Conservation (phyloP, 2,113 vertebrate genomes). For the Xerus inauris region DNA sequence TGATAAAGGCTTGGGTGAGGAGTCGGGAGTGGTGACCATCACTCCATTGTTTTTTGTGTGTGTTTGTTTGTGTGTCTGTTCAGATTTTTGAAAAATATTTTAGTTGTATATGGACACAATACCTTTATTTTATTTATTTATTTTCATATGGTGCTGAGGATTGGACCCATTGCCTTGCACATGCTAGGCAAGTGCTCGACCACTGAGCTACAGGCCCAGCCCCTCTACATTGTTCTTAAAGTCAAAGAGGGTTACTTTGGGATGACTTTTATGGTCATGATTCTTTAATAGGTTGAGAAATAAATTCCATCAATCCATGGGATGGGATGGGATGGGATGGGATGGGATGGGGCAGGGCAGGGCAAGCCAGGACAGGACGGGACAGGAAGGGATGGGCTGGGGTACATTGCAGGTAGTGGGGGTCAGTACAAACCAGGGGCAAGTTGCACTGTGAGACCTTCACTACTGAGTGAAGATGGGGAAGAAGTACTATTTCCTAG, state of each 20-base stretch:
- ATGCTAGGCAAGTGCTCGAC: no score
- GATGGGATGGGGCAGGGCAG: no score
- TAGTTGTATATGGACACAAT: no score
- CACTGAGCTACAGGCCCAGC: no score
- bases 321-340: background rate
- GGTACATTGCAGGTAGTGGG: rapidly evolving
- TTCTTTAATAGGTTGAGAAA: background rate
- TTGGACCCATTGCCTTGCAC: no score
- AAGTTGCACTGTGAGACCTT: background rate
- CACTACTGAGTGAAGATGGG: background rate
- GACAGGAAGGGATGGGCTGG: no score
- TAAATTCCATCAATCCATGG: background rate
- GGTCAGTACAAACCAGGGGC: no score
- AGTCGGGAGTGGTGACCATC: background rate
- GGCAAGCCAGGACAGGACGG: no score
- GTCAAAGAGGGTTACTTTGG: background rate
- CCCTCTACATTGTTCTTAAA: background rate
- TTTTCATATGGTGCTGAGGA: no score
- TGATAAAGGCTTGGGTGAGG: background rate
- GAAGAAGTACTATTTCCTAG: background rate
- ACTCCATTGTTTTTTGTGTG: no score
- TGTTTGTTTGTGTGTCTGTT: no score
- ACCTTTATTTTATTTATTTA: no score
- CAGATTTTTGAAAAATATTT: background rate
- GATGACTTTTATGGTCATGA: background rate